Conservation (phyloP, 1,140 invertebrate species). For the Trigoniulus corallinus region DNA sequence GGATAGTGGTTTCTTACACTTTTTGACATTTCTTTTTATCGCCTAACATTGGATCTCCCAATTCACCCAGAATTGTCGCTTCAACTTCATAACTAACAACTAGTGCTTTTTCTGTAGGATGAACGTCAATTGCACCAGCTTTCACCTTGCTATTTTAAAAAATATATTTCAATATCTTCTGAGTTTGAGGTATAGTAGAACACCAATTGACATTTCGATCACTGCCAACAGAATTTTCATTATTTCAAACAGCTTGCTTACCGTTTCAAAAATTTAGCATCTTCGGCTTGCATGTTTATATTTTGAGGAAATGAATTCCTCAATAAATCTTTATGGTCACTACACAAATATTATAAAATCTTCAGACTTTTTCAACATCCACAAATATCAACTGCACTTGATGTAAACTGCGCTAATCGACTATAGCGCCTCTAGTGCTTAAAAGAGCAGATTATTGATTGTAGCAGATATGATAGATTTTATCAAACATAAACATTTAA, state of each 20-base stretch:
- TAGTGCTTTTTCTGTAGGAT: constrained; percentile 76
- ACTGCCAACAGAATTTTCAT: too few relatives aligned
- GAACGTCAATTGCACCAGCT: constrained; percentile 69
- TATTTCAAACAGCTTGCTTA: neutral
- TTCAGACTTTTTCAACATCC: too few relatives aligned
- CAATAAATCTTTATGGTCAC: too few relatives aligned
- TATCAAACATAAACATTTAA: too few relatives aligned
- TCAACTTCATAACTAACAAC: constrained; percentile 79
- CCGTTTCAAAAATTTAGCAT: neutral
- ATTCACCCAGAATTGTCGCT: constrained; percentile 62
- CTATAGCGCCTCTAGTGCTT: too few relatives aligned
- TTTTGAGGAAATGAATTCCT: too few relatives aligned
- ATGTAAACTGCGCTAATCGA: too few relatives aligned
- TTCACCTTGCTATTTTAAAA: constrained; percentile 45
- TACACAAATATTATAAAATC: too few relatives aligned
- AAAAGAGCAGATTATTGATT: too few relatives aligned
- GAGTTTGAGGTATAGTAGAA: neutral
- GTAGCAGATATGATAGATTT: too few relatives aligned
- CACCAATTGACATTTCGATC: neutral
- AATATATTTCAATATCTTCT: neutral
- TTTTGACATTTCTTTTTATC: constrained; percentile 56
- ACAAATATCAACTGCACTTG: too few relatives aligned
- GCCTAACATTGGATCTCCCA: constrained; percentile 65
- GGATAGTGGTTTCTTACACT: too few relatives aligned
- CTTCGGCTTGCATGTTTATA: neutral